Conservation (phyloP, 1,140 invertebrate species). For the Aleiodes sp. region DNA sequence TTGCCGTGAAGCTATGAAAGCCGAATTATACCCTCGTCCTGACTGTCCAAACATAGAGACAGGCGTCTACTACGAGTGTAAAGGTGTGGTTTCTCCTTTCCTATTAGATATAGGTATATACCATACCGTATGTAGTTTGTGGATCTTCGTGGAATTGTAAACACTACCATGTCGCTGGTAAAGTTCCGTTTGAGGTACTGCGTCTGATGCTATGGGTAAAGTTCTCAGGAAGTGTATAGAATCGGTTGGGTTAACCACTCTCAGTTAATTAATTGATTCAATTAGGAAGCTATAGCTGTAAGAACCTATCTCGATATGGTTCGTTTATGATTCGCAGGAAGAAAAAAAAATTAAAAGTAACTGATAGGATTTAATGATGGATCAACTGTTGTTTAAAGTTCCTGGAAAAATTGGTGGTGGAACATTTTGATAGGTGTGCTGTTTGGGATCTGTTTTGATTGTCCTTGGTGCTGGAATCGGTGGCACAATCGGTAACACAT, state of each 20-base stretch:
- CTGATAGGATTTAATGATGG: constrained; percentile 35
- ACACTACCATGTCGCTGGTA: not conserved
- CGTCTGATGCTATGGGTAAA: not conserved
- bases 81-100: constrained; percentile 11
- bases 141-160: not conserved
- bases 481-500: not conserved
- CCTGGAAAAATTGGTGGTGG: constrained; percentile 63
- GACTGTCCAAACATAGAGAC: constrained; percentile 9
- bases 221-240: not conserved
- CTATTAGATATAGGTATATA: constrained; percentile 9
- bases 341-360: not conserved
- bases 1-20: not conserved
- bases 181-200: constrained; percentile 3
- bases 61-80: not conserved
- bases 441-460: constrained; percentile 55
- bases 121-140: constrained; percentile 11
- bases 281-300: not conserved
- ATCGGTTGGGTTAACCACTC: constrained; percentile 9
- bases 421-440: constrained; percentile 69
- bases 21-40: not conserved
- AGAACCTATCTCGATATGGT: not conserved
- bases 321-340: not conserved
- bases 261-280: constrained; percentile 2
- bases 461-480: constrained; percentile 52
- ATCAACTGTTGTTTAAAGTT: constrained; percentile 47